Evolutionary conservation across 2,888 invertebrate species (phyloP), one percentile per base, ranked within the genome.

Genomic region (Macrophya annulata): DNA sequence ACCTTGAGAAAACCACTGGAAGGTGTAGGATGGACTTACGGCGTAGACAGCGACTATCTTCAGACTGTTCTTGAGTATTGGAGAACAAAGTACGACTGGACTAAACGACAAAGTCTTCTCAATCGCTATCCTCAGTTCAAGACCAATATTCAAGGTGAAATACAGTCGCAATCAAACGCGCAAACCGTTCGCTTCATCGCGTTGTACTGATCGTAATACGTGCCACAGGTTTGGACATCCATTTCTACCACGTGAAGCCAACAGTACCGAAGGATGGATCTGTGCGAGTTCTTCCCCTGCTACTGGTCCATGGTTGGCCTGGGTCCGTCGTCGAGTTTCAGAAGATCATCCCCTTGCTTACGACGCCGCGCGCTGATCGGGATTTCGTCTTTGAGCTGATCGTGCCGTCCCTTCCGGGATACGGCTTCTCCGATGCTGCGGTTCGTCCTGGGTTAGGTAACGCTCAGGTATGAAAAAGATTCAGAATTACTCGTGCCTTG

Each of bases 231-330:
- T 90, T 97, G 86, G 95, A 96, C 88, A 95, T 98, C 85, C 98
- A 98, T 92, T 98, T 95, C 91, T 94, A 97, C 82, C 97, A 96
- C 90, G 95, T 95, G 0, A 96, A 96, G 89, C 96, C 97, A 0
- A 90, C 92, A 40, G 90, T 92, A 1, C 86, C 90, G 84, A 72
- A 92, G 86, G 86, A 92, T 31, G 90, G 91, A 88, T 93, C 93
- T 68, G n/a, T 94, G 55, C 93, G 93, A 88, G 94, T 96, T 2
- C 88, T 96, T 0, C 97, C 98, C 0, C 87, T 98, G 12, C 92
- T 98, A 4, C 85, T 98, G 74, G 91, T 97, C 21, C 98, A 98
- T 88, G 98, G 98, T 31, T 98, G 98, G 98, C 98, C 98, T 0
- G 97, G 98, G 2, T 97, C 97, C 0, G 93, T 98, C 1, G 95